phyloP scores from a whole-genome alignment of 2,888 invertebrate genomes.

The Endomychus coccineus region DNA sequence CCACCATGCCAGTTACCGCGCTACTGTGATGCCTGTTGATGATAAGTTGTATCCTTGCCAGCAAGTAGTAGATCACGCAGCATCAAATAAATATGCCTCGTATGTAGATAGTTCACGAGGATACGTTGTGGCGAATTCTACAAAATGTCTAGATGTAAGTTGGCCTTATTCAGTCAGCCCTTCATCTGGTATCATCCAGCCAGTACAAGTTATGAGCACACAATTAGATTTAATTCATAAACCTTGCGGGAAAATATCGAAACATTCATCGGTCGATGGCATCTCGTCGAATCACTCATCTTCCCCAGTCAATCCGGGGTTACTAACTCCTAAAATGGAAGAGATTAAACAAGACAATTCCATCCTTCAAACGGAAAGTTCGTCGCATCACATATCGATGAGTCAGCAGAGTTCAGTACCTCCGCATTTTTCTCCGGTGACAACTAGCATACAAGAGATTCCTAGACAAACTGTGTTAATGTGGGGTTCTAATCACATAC shows the following conservation, averaged over 20 bases:
- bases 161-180: constrained; percentile 48
- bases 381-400: constrained; percentile 25
- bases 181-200: constrained; percentile 44
- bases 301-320: constrained; percentile 53
- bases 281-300: constrained; percentile 54
- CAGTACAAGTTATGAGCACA: constrained; percentile 42
- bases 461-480: constrained; percentile 86
- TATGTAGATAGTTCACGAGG: constrained; percentile 52
- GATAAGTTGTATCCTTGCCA: constrained; percentile 58
- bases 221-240: constrained; percentile 32
- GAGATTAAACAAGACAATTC: constrained; percentile 49
- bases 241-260: constrained; percentile 34
- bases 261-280: constrained; percentile 45
- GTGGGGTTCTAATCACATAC: constrained; percentile 62
- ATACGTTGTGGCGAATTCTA: constrained; percentile 46
- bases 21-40: constrained; percentile 44
- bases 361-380: constrained; percentile 23
- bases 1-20: constrained; percentile 43
- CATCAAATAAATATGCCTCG: constrained; percentile 49
- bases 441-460: constrained; percentile 43
- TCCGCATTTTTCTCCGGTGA: constrained; percentile 40
- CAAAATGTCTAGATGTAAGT: constrained; percentile 44
- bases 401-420: constrained; percentile 30
- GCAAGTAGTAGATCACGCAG: constrained; percentile 51
- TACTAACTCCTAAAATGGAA: constrained; percentile 55